Conservation (phyloP, 2,888 invertebrate genomes). For the Troides aeacus region DNA sequence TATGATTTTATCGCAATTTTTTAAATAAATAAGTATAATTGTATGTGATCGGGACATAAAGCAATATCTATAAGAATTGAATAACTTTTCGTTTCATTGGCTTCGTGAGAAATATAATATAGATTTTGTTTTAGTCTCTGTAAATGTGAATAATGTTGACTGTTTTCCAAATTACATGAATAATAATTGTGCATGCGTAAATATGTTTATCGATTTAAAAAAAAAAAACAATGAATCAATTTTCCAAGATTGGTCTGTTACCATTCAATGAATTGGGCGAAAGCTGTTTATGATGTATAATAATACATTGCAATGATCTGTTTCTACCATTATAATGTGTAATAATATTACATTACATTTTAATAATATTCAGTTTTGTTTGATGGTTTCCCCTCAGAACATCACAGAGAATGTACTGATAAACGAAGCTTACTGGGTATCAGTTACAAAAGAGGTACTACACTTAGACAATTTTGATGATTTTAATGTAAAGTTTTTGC, state of each 20-base stretch:
- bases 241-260: slow-evolving; percentile 69
- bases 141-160: slow-evolving; percentile 17
- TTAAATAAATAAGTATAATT: slow-evolving; percentile 22
- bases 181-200: slow-evolving; percentile 59
- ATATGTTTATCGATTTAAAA: slow-evolving; percentile 47
- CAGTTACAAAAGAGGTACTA: slow-evolving; percentile 93
- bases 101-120: neutral
- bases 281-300: slow-evolving; percentile 57
- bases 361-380: slow-evolving; percentile 77
- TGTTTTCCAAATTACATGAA: slow-evolving; percentile 52
- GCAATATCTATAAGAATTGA: slow-evolving; percentile 14
- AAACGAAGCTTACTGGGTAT: slow-evolving; percentile 96
- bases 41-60: slow-evolving; percentile 10
- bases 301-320: slow-evolving; percentile 30
- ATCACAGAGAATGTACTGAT: slow-evolving; percentile 97
- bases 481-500: slow-evolving; percentile 79
- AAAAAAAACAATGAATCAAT: slow-evolving; percentile 40
- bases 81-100: neutral
- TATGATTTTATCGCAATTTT: slow-evolving; percentile 24
- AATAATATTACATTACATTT: slow-evolving; percentile 41
- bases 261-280: slow-evolving; percentile 69
- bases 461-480: slow-evolving; percentile 82
- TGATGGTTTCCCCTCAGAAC: slow-evolving; percentile 90
- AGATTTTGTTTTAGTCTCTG: slow-evolving; percentile 40
- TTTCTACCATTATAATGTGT: slow-evolving; percentile 35